These are phyloP conservation scores for Hyles euphorbiae DNA, from an alignment of 1,140 invertebrate species.

Conservation along the genomic window DNA sequence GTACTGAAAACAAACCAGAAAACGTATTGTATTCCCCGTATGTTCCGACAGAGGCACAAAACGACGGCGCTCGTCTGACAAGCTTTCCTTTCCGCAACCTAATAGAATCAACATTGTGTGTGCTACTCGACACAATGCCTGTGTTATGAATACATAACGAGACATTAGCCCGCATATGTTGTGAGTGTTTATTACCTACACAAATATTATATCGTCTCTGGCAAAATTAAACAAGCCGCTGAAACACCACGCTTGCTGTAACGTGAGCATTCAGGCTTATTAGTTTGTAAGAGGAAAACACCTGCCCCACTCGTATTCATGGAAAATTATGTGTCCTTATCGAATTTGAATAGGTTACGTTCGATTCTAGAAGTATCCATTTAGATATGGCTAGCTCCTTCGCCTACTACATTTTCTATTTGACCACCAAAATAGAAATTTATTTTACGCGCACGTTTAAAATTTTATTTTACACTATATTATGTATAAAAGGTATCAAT, in stretches of 20 bases:
- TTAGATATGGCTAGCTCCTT: no score
- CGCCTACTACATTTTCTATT: no score
- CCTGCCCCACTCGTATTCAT: no score
- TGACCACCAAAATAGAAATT: no score
- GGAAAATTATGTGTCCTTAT: no score
- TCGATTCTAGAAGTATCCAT: no score
- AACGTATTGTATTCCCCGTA: conserved; percentile 16
- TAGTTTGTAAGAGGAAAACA: no score
- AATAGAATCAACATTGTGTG: conserved; percentile 55
- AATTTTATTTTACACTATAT: no score
- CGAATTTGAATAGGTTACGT: no score
- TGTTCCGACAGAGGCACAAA: conserved; percentile 26
- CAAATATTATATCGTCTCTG: conserved; percentile 35
- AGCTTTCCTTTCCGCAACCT: conserved; percentile 51
- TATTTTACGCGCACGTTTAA: no score
- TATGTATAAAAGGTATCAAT: no score
- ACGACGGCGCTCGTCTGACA: conserved; percentile 37
- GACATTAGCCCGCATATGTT: conserved; percentile 52
- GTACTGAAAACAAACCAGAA: no score
- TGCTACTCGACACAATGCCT: conserved; percentile 49
- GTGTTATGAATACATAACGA: conserved; percentile 61
- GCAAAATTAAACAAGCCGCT: conserved; percentile 17
- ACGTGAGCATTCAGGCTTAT: neutral
- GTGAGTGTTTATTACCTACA: conserved; percentile 44
- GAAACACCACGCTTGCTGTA: neutral